These are phyloP conservation scores for Smittia sp. DNA, from an alignment of 2,888 invertebrate species.

Conservation along the genomic window DNA sequence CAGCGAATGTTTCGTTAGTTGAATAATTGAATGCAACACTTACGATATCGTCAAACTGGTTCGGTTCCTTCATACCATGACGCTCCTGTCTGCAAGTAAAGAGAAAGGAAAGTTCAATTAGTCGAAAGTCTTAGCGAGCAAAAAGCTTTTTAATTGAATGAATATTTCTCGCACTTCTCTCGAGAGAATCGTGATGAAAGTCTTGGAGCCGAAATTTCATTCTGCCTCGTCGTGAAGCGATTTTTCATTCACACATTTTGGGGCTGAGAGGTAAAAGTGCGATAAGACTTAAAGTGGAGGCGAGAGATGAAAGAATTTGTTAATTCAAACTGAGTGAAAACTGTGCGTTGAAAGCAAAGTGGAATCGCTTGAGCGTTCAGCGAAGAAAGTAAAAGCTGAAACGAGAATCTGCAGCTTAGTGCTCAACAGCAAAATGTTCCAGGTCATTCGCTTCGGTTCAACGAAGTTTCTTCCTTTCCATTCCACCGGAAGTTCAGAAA, in stretches of 20 bases:
- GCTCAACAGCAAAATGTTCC: no score
- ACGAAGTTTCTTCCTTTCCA: background rate
- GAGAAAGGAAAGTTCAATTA: constrained; percentile 43
- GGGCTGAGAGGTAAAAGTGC: background rate
- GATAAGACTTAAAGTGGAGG: background rate
- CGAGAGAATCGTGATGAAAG: background rate
- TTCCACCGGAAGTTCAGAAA: background rate
- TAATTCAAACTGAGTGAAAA: background rate
- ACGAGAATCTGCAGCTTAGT: no score
- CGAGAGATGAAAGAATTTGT: background rate
- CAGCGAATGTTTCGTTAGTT: background rate
- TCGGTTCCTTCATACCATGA: constrained; percentile 86
- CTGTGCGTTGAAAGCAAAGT: no score
- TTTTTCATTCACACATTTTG: background rate
- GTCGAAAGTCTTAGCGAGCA: background rate
- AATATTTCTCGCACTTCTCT: background rate
- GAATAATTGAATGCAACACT: constrained; percentile 49
- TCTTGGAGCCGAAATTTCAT: background rate
- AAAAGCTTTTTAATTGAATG: background rate
- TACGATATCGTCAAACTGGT: constrained; percentile 79
- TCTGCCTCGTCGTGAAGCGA: background rate
- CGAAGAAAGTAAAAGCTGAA: no score
- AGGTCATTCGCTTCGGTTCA: no score
- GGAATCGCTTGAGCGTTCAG: no score
- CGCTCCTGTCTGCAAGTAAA: constrained; percentile 67